phyloP scores from a whole-genome alignment of 2,113 vertebrate species.

The Cynoglossus semilaevis region DNA sequence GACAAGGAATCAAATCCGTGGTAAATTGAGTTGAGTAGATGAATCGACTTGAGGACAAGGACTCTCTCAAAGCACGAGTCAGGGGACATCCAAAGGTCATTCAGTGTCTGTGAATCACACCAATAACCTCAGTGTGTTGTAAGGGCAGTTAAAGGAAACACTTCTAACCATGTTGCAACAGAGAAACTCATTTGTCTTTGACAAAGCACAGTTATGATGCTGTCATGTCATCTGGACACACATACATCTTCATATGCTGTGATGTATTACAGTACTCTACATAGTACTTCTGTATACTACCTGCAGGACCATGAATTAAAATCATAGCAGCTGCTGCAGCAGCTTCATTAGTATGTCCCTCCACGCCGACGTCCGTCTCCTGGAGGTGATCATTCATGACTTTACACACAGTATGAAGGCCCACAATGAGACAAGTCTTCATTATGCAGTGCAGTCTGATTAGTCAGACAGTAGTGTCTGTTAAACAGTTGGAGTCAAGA shows the following conservation, averaged over 20 bases:
- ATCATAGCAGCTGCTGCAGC: not conserved
- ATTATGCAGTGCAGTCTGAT: constrained; percentile 53
- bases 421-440: constrained; percentile 14
- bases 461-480: constrained; percentile 53
- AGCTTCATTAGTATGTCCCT: constrained; percentile 23
- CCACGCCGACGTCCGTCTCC: constrained; percentile 18
- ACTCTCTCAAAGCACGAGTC: constrained; percentile 35
- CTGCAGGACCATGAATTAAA: constrained; percentile 23
- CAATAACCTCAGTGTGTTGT: constrained; percentile 26
- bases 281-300: not conserved
- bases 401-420: constrained; percentile 22
- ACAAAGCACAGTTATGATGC: constrained; percentile 27
- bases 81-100: constrained; percentile 41
- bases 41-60: constrained; percentile 60
- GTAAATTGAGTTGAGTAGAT: constrained; percentile 42
- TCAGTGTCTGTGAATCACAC: constrained; percentile 24
- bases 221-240: constrained; percentile 44
- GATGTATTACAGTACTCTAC: not conserved
- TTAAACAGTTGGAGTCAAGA: constrained; percentile 54
- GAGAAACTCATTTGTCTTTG: constrained; percentile 40
- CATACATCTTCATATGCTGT: constrained; percentile 34
- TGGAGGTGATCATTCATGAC: constrained; percentile 30
- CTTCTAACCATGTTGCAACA: constrained; percentile 40
- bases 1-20: constrained; percentile 64
- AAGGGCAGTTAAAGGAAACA: constrained; percentile 24